These are phyloP conservation scores for Colostygia pectinataria DNA, from an alignment of 2,888 invertebrate genomes.

Conservation along the genomic window DNA sequence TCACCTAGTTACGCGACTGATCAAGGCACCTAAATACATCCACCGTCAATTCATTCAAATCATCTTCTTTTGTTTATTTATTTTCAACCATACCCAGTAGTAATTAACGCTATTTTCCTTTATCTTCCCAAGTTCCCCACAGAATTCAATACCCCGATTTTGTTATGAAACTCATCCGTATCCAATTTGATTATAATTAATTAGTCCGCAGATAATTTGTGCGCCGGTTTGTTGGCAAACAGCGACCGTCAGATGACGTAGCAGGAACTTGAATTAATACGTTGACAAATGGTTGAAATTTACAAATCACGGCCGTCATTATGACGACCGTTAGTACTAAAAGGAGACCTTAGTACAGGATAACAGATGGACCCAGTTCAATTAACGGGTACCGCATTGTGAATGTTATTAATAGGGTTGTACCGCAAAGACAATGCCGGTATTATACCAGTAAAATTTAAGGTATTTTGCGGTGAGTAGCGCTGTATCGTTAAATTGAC, in stretches of 20 bases:
- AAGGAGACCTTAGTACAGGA: slow-evolving; percentile 40
- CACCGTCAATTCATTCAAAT: slow-evolving; percentile 1
- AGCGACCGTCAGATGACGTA: neutral
- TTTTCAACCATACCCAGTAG: neutral
- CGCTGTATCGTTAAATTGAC: slow-evolving; percentile 4
- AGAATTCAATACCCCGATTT: slow-evolving; percentile 21
- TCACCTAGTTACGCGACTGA: too few relatives aligned
- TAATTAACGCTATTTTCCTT: neutral
- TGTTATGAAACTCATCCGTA: slow-evolving; percentile 35
- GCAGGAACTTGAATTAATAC: too few relatives aligned
- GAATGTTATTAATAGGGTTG: slow-evolving; percentile 64
- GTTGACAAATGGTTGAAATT: neutral
- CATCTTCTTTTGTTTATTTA: neutral
- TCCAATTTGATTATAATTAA: slow-evolving; percentile 51
- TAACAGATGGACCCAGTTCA: slow-evolving; percentile 60
- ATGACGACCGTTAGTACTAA: neutral
- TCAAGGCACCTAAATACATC: neutral
- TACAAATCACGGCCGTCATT: neutral
- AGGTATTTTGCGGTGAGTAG: slow-evolving; percentile 35
- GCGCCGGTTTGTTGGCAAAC: neutral
- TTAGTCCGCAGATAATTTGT: slow-evolving; percentile 59
- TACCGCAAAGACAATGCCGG: slow-evolving; percentile 58
- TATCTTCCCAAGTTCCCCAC: slow-evolving; percentile 2
- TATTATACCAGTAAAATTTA: slow-evolving; percentile 44
- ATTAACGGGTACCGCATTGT: slow-evolving; percentile 65